Percentiles rank a stretch among this genome's conserved stretches.
These are phyloP conservation scores for Osmoderma eremita DNA, from an alignment of 2,888 invertebrate species.

Conservation along the genomic window DNA sequence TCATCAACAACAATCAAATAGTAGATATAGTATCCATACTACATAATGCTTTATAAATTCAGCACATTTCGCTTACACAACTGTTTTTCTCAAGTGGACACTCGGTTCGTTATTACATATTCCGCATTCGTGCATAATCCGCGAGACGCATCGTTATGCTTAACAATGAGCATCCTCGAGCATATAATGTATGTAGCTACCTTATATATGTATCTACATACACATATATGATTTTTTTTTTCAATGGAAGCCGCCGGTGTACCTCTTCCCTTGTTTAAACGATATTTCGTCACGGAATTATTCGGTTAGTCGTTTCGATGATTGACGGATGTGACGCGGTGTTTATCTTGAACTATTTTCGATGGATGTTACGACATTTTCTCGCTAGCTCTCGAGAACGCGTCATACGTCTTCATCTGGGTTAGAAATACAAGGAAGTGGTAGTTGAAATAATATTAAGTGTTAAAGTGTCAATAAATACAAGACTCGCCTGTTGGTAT, in stretches of 20 bases:
- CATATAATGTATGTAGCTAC: too few relatives aligned
- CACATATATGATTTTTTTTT: background rate
- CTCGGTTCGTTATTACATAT: slow-evolving; percentile 23
- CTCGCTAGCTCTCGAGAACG: slow-evolving; percentile 2
- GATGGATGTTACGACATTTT: slow-evolving; percentile 15
- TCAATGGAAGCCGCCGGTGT: background rate
- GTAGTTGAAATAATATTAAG: slow-evolving; percentile 27
- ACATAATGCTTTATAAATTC: slow-evolving; percentile 18
- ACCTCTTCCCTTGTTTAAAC: background rate
- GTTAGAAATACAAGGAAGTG: slow-evolving; percentile 32
- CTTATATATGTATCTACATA: background rate
- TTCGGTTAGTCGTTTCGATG: slow-evolving; percentile 18
- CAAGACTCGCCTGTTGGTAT: too few relatives aligned
- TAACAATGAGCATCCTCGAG: slow-evolving; percentile 13
- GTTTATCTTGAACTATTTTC: slow-evolving; percentile 32
- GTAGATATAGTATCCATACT: background rate
- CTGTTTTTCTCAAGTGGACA: slow-evolving; percentile 17
- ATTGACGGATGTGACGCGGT: slow-evolving; percentile 17
- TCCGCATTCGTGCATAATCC: slow-evolving; percentile 26
- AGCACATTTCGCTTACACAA: slow-evolving; percentile 26
- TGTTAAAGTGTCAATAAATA: slow-evolving; percentile 18
- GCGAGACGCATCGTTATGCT: slow-evolving; percentile 5
- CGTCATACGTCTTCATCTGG: slow-evolving; percentile 14
- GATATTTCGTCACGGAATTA: slow-evolving; percentile 7
- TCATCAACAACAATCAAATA: background rate